These are phyloP conservation scores for Channa argus DNA, from an alignment of 2,113 vertebrate genomes.

Conservation along the genomic window DNA sequence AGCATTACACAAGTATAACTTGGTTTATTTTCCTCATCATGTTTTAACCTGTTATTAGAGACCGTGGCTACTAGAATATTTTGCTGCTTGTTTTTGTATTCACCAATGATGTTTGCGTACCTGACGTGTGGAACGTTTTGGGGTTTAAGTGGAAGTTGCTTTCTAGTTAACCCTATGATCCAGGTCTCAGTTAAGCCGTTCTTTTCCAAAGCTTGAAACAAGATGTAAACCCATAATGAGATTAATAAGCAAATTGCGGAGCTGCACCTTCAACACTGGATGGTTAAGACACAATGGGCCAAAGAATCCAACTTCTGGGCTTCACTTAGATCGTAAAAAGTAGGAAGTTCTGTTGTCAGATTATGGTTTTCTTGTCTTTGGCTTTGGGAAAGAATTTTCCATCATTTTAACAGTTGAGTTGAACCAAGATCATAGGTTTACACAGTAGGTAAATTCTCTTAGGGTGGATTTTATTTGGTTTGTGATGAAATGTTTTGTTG, in stretches of 20 bases:
- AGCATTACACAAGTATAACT: constrained; percentile 68
- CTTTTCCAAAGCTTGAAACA: constrained; percentile 51
- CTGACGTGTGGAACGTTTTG: constrained; percentile 56
- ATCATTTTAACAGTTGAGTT: constrained; percentile 17
- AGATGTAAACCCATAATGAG: constrained; percentile 39
- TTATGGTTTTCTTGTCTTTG: constrained; percentile 15
- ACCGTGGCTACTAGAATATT: constrained; percentile 63
- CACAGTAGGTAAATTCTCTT: constrained; percentile 47
- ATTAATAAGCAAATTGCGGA: constrained; percentile 30
- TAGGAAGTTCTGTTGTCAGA: constrained; percentile 1
- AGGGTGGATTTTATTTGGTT: constrained; percentile 66
- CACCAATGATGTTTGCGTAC: constrained; percentile 66
- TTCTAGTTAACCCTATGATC: constrained; percentile 61
- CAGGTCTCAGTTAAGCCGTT: constrained; percentile 30
- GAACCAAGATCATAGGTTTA: constrained; percentile 57
- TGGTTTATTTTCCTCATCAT: constrained; percentile 63
- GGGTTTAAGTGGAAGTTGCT: constrained; percentile 53
- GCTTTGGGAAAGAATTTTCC: constrained; percentile 55
- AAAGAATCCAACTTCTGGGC: not conserved
- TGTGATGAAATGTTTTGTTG: constrained; percentile 76
- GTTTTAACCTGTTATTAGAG: constrained; percentile 56
- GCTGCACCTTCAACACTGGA: not conserved
- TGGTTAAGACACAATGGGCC: not conserved
- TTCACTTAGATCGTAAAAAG: not conserved
- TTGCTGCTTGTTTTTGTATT: constrained; percentile 64